phyloP scores from a whole-genome alignment of 2,888 invertebrate genomes.

The Aleiodes alternator region DNA sequence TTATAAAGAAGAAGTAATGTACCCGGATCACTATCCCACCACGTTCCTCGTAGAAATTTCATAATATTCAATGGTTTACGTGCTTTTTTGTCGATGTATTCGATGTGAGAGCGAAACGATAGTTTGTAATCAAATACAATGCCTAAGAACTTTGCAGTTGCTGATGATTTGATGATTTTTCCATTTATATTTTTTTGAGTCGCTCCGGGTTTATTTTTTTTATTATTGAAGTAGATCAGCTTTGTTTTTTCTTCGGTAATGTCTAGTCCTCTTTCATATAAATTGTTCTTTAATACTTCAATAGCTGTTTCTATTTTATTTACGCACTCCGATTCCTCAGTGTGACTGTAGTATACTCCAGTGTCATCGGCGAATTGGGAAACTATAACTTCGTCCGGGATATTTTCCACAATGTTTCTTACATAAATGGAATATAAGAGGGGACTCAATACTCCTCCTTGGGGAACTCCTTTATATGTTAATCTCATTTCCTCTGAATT shows the following conservation, averaged over 20 bases:
- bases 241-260: slow-evolving; percentile 2
- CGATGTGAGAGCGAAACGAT: slow-evolving; percentile 31
- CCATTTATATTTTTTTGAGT: slow-evolving; percentile 24
- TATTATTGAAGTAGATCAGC: too few species aligned
- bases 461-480: not conserved
- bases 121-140: slow-evolving; percentile 37
- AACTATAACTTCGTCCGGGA: not conserved
- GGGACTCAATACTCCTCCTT: slow-evolving; percentile 3
- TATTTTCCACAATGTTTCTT: not conserved
- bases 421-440: slow-evolving; percentile 12
- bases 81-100: slow-evolving; percentile 13
- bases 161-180: slow-evolving; percentile 1
- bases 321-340: not conserved
- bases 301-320: not conserved
- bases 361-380: slow-evolving; percentile 17
- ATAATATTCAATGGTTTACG: slow-evolving; percentile 36
- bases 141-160: not conserved
- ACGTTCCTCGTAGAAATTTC: slow-evolving; percentile 25
- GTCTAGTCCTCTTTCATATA: not conserved
- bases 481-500: not conserved
- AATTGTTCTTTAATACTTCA: not conserved
- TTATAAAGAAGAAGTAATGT: not conserved
- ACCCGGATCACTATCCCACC: not conserved
- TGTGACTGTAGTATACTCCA: not conserved
- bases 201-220: too few species aligned